Evolutionary conservation across 2,797 vertebrate genomes (phyloP).

Genomic region (Poecilia picta): DNA sequence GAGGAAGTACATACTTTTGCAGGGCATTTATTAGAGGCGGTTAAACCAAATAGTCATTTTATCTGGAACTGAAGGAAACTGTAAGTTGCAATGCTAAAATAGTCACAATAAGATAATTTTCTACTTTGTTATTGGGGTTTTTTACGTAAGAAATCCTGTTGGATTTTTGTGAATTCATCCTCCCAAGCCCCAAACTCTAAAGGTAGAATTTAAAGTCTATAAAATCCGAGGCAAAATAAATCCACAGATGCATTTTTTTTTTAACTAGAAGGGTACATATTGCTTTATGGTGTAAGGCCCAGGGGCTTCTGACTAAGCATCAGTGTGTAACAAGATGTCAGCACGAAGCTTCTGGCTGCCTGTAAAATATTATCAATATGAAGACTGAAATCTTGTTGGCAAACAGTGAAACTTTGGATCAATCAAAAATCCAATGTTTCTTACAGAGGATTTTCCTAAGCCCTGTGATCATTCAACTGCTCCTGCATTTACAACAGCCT

Average conservation of each 20-base stretch:
- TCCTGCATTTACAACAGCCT: slow-evolving; percentile 11
- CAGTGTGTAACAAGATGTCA: slow-evolving; percentile 4
- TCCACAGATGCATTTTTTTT: background rate
- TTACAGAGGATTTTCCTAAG: slow-evolving; percentile 11
- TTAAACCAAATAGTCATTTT: background rate
- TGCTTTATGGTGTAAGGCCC: background rate
- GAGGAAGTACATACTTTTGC: background rate
- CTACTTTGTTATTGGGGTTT: background rate
- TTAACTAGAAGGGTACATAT: background rate
- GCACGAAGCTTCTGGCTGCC: background rate
- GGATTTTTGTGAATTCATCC: background rate
- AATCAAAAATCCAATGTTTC: slow-evolving; percentile 10
- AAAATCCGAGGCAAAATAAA: background rate
- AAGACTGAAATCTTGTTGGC: slow-evolving; percentile 1
- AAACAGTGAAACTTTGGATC: background rate
- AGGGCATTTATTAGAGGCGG: background rate
- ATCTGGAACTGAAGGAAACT: background rate
- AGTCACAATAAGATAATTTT: background rate
- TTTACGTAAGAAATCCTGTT: background rate
- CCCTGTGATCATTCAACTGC: slow-evolving; percentile 6
- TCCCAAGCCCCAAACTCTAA: background rate
- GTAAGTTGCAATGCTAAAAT: background rate
- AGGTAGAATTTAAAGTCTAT: background rate
- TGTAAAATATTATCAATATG: slow-evolving; percentile 2
- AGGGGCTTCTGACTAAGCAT: background rate